phyloP scores from a whole-genome alignment of 2,888 invertebrate species.

The Ochropleura plecta region DNA sequence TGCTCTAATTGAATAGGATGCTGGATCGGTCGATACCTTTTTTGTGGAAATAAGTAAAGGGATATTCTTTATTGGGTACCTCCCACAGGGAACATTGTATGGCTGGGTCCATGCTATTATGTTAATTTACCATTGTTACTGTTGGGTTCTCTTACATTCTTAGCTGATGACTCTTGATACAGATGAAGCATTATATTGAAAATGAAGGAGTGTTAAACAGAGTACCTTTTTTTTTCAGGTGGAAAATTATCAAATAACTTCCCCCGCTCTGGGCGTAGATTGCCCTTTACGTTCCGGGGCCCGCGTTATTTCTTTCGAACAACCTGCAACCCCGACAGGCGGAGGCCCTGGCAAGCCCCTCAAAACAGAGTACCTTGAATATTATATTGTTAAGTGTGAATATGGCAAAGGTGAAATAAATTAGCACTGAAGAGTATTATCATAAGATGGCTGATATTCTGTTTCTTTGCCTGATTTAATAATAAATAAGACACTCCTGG shows the following conservation, averaged over 20 bases:
- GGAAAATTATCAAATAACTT: no score
- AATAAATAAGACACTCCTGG: constrained; percentile 40
- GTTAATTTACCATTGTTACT: constrained; percentile 5
- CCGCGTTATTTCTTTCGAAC: no score
- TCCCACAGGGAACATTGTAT: background rate
- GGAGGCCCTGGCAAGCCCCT: no score
- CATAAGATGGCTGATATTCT: constrained; percentile 23
- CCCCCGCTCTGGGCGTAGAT: no score
- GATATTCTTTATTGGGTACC: background rate
- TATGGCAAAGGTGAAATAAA: constrained; percentile 57
- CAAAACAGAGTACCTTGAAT: constrained; percentile 50
- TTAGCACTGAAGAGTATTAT: constrained; percentile 51
- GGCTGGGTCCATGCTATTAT: background rate
- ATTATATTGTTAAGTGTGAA: constrained; percentile 35
- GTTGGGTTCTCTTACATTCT: background rate
- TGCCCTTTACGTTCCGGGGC: no score
- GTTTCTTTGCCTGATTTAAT: constrained; percentile 11
- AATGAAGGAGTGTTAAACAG: constrained; percentile 34
- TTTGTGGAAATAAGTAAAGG: background rate
- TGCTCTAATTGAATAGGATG: background rate
- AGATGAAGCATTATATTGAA: constrained; percentile 14
- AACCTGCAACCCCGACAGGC: no score
- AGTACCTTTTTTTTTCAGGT: no score
- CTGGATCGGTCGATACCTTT: background rate
- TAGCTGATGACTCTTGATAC: background rate